Evolutionary conservation across 2,888 invertebrate genomes (phyloP).

Genomic region (Leptopilina drosophilae): DNA sequence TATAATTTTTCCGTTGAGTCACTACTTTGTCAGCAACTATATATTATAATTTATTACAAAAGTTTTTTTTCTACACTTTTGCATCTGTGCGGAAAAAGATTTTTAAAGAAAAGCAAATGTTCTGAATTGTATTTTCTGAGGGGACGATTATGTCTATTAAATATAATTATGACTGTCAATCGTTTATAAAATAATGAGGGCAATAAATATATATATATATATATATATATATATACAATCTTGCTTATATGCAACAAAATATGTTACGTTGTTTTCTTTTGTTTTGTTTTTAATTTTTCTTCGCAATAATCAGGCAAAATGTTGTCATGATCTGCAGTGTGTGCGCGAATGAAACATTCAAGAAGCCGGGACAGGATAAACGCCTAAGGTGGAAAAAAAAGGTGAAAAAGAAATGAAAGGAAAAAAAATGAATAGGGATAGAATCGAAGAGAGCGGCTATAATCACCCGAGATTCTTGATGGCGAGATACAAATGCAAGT

Average conservation of each 20-base stretch:
- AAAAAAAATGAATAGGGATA: slow-evolving; percentile 54
- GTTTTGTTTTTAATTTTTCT: background rate
- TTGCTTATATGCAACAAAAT: background rate
- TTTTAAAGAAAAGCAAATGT: background rate
- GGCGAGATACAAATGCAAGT: slow-evolving; percentile 72
- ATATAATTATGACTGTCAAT: background rate
- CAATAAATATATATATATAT: background rate
- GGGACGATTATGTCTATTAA: background rate
- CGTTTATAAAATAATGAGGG: background rate
- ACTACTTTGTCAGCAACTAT: no score
- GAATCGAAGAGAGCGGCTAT: slow-evolving; percentile 63
- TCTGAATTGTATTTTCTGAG: no score
- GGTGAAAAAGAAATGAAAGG: slow-evolving; percentile 49
- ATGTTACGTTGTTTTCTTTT: background rate
- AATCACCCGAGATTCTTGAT: slow-evolving; percentile 64
- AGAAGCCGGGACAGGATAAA: slow-evolving; percentile 54
- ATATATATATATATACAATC: background rate
- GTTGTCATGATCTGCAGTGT: slow-evolving; percentile 53
- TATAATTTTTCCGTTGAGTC: no score
- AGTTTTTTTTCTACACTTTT: background rate
- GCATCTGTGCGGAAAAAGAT: background rate
- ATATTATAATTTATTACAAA: no score
- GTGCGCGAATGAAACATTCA: slow-evolving; percentile 42
- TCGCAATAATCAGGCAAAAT: slow-evolving; percentile 55
- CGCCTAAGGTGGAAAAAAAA: slow-evolving; percentile 51